Evolutionary conservation across 2,797 vertebrate genomes (phyloP), one percentile per base, ranked within the genome.

Genomic region (Australoheros facetus): DNA sequence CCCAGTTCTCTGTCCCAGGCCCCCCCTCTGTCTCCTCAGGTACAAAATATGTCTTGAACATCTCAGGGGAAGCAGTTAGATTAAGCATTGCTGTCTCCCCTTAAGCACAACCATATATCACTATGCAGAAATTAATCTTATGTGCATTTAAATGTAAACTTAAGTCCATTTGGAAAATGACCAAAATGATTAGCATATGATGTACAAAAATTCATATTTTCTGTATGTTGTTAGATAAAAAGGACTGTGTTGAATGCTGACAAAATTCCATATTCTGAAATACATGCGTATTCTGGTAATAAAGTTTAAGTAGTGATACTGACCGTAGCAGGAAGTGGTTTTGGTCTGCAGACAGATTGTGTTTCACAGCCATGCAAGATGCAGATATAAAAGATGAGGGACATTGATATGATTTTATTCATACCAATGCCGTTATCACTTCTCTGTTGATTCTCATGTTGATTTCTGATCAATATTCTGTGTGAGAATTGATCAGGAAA

Each of bases 11-110:
- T 56, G 48, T 84, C 79, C 82, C 32, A 7, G 4, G 66, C 74
- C 71, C 71, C 71, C 71, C 53, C 37, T 26, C 57, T 54, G 78
- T 83, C 78, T 79, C 83, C 82, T 85, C 79, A 80, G 73, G 79
- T 88, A 82, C 82, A 87, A 75, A 45, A 76, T 60, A 87, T 82
- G 78, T 79, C 74, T 75, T 71, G 30, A 77, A 90, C 78, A 81
- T 89, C 92, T 91, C 90, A 28, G 42, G 83, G 86, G 90, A 90
- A 60, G 71, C 76, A 76, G 88, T 93, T 93, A 86, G 66, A 83
- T 80, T 76, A 60, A 82, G 78, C 77, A 64, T 78, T 16, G 71
- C 82, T 53, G 73, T 77, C 74, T 88, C 69, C 57, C 56, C 64
- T 75, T 55, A 73, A 81, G 70, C 57, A 26, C n/a, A 48, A 19